phyloP scores from a whole-genome alignment of 1,140 invertebrate genomes.

The Aphelinus certus region DNA sequence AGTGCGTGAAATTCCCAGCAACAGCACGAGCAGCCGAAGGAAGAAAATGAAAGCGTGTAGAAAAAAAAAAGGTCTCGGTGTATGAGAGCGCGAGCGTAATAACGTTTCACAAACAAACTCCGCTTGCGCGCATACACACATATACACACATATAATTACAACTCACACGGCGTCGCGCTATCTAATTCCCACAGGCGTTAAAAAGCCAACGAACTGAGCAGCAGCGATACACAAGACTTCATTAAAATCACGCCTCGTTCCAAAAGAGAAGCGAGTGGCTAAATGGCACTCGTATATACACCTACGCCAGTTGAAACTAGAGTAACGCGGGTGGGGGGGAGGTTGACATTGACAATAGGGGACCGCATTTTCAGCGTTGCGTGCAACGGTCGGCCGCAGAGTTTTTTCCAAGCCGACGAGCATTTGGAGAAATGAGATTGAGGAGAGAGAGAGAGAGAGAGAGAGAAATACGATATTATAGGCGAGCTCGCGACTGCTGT shows the following conservation, averaged over 20 bases:
- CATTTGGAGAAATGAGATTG: too few species aligned
- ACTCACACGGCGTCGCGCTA: constrained; percentile 2
- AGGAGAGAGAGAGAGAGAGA: too few species aligned
- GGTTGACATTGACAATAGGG: too few species aligned
- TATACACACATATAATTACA: constrained; percentile 24
- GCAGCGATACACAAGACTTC: neutral
- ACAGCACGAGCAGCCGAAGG: neutral
- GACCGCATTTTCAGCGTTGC: too few species aligned
- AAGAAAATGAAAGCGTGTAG: constrained; percentile 1
- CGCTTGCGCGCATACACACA: neutral
- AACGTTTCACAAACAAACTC: constrained; percentile 10
- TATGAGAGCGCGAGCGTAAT: neutral
- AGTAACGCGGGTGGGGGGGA: too few species aligned
- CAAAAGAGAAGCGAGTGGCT: too few species aligned
- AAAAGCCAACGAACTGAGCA: constrained; percentile 30
- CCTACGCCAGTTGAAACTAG: too few species aligned
- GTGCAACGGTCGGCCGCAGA: too few species aligned
- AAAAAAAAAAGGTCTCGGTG: neutral
- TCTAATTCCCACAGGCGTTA: constrained; percentile 35
- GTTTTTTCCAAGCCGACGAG: too few species aligned
- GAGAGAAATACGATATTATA: too few species aligned
- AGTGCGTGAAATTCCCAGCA: neutral
- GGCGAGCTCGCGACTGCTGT: too few species aligned
- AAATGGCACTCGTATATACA: too few species aligned
- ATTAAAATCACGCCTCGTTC: constrained; percentile 25